These are phyloP conservation scores for Bombus confusus DNA, from an alignment of 1,140 invertebrate species.

Conservation along the genomic window DNA sequence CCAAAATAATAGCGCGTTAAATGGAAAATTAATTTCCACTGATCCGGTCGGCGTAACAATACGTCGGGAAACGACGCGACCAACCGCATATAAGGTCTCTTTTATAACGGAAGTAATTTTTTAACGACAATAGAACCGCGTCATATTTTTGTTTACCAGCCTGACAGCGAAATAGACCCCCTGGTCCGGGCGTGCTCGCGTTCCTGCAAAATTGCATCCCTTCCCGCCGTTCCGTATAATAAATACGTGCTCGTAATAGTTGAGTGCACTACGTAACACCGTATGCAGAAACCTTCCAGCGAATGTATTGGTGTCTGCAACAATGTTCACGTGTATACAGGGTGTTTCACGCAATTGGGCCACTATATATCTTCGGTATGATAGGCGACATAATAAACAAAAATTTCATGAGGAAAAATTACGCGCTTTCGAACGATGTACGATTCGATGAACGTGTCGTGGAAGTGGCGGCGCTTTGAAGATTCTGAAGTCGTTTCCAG, in stretches of 20 bases:
- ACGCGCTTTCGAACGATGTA: background rate
- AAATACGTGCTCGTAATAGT: conserved; percentile 59
- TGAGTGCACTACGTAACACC: conserved; percentile 23
- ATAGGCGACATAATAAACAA: no score
- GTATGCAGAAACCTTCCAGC: background rate
- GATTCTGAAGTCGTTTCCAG: no score
- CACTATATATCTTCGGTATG: background rate
- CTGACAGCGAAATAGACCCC: conserved; percentile 51
- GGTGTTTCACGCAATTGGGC: background rate
- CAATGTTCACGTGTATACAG: background rate
- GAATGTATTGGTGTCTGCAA: background rate
- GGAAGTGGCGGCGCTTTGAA: no score
- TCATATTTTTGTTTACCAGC: conserved; percentile 61
- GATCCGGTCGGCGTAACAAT: conserved; percentile 29
- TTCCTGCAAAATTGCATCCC: conserved; percentile 48
- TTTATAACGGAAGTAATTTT: conserved; percentile 58
- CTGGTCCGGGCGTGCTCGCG: background rate
- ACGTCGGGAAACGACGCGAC: conserved; percentile 2
- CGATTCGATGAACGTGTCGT: no score
- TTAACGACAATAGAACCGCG: conserved; percentile 67
- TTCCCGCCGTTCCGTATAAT: conserved; percentile 32
- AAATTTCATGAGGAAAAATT: background rate
- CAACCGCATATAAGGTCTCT: conserved; percentile 14
- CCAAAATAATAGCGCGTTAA: conserved; percentile 48
- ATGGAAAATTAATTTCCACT: conserved; percentile 64